Evolutionary conservation across 2,113 vertebrate genomes (phyloP).

Genomic region (Tichodroma muraria): DNA sequence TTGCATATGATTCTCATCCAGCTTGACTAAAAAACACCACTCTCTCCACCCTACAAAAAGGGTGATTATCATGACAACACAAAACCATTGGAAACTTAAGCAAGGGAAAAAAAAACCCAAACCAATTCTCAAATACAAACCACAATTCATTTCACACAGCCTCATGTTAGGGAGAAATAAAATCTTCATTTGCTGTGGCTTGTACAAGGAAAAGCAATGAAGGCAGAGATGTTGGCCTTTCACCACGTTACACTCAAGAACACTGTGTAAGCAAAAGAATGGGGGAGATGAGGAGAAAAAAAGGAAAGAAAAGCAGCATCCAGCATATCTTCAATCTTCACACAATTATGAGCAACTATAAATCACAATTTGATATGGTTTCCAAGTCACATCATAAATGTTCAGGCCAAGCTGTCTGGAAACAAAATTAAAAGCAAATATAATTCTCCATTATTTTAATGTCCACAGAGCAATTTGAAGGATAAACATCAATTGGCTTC

Average conservation of each 20-base stretch:
- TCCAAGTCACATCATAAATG: conserved; percentile 63
- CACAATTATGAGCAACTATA: conserved; percentile 40
- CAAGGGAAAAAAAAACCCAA: neutral
- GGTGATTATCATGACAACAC: neutral
- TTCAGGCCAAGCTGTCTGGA: conserved; percentile 60
- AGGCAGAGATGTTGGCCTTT: neutral
- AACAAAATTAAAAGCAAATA: conserved; percentile 70
- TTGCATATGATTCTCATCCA: neutral
- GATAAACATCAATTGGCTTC: conserved; percentile 51
- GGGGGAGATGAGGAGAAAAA: neutral
- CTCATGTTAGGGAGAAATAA: neutral
- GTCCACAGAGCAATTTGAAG: conserved; percentile 37
- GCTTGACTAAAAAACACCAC: neutral
- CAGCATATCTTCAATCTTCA: conserved; percentile 33
- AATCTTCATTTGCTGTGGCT: neutral
- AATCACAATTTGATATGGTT: conserved; percentile 46
- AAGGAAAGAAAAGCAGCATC: neutral
- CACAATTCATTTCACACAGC: neutral
- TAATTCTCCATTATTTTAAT: conserved; percentile 59
- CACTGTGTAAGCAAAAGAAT: neutral
- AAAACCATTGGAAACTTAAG: neutral
- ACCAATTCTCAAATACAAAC: neutral
- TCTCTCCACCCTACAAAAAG: neutral
- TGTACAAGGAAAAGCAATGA: neutral
- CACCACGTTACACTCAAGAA: neutral